Evolutionary conservation across 2,113 vertebrate genomes (phyloP), one percentile per base, ranked within the genome.

Genomic region (Myotis lucifugus): DNA sequence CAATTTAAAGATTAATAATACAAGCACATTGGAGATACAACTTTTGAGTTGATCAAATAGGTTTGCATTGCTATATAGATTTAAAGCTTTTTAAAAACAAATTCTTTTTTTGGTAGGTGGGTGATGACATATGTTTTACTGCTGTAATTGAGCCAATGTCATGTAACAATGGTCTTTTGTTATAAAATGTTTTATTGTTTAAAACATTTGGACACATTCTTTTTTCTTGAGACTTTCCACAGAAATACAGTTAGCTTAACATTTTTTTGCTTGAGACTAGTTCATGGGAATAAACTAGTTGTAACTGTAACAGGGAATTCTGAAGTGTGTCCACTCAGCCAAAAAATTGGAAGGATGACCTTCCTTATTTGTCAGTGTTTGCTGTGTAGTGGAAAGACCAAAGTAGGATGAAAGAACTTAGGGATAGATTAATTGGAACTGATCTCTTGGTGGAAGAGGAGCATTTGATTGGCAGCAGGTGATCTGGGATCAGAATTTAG

Each of bases 171-270:
- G 21, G 79, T 46, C 73, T 19, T 46, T 91, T 90, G 50, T 76
- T 90, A 86, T n/a, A 69, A 81, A 77, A n/a, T 84, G n/a, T 72
- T 90, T 94, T 66, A 88, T 82, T 83, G 7, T 82, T 88, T 54
- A 95, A 95, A 90, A 66, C 27, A 72, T 52, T 86, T 61, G 40
- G 61, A 56, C 8, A 64, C 13, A 27, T 61, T 52, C 23, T 32
- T 79, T 94, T 59, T 64, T 40, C 77, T 79, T 67, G 27, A 79
- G 66, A 90, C 42, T 88, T 85, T 59, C 46, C 70, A 66, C 6
- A 56, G 73, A 79, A 87, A 52, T 90, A 70, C 34, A 77, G 54
- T 89, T 94, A 76, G 29, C 17, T 70, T 52, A 85, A 74, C 5
- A 70, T 95, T 94, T 92, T 37, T 96, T 74, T 87, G 4, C 76